phyloP scores from a whole-genome alignment of 2,113 vertebrate species.

The Tenrec ecaudatus region DNA sequence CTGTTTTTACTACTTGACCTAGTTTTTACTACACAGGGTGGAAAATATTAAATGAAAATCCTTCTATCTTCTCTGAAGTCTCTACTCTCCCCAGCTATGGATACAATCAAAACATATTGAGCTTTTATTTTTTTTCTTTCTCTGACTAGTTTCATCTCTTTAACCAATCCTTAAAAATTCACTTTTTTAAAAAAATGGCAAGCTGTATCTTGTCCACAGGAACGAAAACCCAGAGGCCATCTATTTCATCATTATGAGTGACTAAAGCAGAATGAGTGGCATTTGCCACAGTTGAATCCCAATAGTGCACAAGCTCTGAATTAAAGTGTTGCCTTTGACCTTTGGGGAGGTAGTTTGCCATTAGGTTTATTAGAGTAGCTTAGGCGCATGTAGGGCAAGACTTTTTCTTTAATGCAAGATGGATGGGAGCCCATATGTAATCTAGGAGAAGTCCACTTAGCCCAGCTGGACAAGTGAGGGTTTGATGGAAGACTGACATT shows the following conservation, averaged over 20 bases:
- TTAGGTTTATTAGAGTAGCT: slow-evolving; percentile 81
- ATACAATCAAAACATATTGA: slow-evolving; percentile 56
- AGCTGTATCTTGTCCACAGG: slow-evolving; percentile 46
- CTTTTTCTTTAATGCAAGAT: slow-evolving; percentile 75
- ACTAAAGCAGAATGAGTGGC: slow-evolving; percentile 63
- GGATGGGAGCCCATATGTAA: slow-evolving; percentile 79
- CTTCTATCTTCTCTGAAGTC: not conserved
- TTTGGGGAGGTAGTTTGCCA: slow-evolving; percentile 80
- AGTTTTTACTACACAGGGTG: not conserved
- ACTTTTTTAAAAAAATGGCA: too few relatives aligned
- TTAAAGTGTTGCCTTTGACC: slow-evolving; percentile 83
- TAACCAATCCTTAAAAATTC: slow-evolving; percentile 58
- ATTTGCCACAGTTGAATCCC: slow-evolving; percentile 82
- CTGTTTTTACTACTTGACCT: slow-evolving; percentile 5
- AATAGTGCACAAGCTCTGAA: slow-evolving; percentile 80
- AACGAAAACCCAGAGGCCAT: slow-evolving; percentile 57
- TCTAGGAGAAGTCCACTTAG: slow-evolving; percentile 78
- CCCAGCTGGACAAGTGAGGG: slow-evolving; percentile 76
- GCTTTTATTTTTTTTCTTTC: slow-evolving; percentile 71
- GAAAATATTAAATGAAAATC: not conserved
- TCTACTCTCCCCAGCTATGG: not conserved
- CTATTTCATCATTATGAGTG: slow-evolving; percentile 56
- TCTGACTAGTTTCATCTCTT: slow-evolving; percentile 10
- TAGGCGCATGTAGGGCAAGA: slow-evolving; percentile 78
- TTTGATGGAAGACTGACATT: slow-evolving; percentile 74